These are phyloP conservation scores for Tetanocera ferruginea DNA, from an alignment of 2,888 invertebrate genomes.

Conservation along the genomic window DNA sequence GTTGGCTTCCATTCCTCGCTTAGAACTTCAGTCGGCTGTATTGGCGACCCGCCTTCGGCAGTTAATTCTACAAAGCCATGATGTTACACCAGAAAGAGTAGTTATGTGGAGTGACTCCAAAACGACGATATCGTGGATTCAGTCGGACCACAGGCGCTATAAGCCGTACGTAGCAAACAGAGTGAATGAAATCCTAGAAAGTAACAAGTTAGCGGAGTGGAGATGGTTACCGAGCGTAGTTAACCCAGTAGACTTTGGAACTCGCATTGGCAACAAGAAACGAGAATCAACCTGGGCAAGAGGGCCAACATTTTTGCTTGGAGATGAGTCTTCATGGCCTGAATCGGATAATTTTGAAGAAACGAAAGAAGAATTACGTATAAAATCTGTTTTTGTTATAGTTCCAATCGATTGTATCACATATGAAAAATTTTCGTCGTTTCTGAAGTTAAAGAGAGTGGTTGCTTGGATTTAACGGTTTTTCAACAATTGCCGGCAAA, in stretches of 20 bases:
- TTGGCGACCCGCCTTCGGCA: not conserved
- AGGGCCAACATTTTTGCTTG: not conserved
- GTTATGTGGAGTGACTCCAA: not conserved
- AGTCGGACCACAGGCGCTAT: not conserved
- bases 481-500: no score
- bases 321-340: not conserved
- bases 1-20: not conserved
- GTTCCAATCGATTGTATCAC: not conserved
- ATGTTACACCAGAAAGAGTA: not conserved
- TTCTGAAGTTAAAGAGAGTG: no score
- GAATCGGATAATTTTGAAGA: not conserved
- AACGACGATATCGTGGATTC: not conserved
- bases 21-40: not conserved
- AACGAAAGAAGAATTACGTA: not conserved
- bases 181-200: not conserved
- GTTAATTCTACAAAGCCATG: not conserved
- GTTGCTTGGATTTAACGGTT: no score
- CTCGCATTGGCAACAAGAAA: not conserved
- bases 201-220: not conserved
- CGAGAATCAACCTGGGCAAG: not conserved
- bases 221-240: not conserved
- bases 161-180: not conserved
- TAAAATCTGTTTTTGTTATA: not conserved
- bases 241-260: not conserved
- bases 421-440: not conserved